Evolutionary conservation across 2,888 invertebrate species (phyloP).

Genomic region (Smittia sp.): DNA sequence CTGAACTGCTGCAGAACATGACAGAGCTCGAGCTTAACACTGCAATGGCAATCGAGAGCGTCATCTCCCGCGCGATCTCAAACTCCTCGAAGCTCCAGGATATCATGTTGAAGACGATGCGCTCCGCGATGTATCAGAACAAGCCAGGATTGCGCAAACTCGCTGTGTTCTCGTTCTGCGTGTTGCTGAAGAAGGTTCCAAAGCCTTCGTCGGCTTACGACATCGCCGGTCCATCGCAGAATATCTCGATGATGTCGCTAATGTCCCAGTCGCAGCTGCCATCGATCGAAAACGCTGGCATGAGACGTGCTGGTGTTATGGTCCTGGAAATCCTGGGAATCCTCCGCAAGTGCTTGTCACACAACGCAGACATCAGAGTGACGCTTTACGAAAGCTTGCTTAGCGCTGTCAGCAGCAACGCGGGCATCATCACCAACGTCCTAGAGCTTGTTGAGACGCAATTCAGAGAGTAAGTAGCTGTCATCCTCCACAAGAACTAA

Average conservation of each 20-base stretch:
- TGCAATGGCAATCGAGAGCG: conserved; percentile 14
- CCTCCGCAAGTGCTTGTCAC: background rate
- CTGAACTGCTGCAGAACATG: background rate
- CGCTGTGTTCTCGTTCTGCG: conserved; percentile 15
- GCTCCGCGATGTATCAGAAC: conserved; percentile 23
- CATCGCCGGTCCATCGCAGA: conserved; percentile 11
- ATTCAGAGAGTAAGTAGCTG: conserved; percentile 14
- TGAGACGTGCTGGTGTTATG: conserved; percentile 3
- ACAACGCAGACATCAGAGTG: background rate
- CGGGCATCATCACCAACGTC: conserved; percentile 1
- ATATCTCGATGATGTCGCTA: conserved; percentile 25
- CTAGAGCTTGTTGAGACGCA: conserved; percentile 14
- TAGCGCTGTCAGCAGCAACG: background rate
- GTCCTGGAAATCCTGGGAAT: conserved; percentile 26
- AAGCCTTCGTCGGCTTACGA: background rate
- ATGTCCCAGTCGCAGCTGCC: conserved; percentile 19
- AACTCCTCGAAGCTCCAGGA: background rate
- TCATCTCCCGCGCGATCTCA: background rate
- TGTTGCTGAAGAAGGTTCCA: conserved; percentile 18
- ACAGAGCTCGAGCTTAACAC: conserved; percentile 23
- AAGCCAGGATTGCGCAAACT: conserved; percentile 12
- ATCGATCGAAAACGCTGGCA: background rate
- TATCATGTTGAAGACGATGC: conserved; percentile 4
- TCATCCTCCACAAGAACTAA: background rate
- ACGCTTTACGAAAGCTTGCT: conserved; percentile 19